Base-by-base conservation (phyloP, 2,888 invertebrate species). In the Stratiomys singularior region DNA sequence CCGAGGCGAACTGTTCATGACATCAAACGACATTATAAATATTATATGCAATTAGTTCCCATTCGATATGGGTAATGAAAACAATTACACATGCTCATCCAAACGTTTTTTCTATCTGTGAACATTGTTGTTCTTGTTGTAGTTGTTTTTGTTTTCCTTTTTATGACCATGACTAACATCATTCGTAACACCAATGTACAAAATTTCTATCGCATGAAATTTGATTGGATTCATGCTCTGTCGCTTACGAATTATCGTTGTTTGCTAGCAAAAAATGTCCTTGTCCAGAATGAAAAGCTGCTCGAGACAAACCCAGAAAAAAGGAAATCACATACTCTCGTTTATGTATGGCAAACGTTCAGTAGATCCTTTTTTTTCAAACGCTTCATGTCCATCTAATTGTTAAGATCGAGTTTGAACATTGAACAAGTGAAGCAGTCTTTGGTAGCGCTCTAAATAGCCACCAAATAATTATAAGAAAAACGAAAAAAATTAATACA, bases 351-450 rank as follows among this genome's bases (percentile, higher is more conserved):
- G n/a, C n/a, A 37, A 37, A 37, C 9, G 3, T 37, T 37, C 37
- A 9, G 37, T 37, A 37, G 37, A 37, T 37, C 9, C 37, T 37
- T 37, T 9, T n/a, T n/a, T 37, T 5, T 37, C 5, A 37, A 37
- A 63, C 63, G 30, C 13, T 18, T 66, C 66, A 30, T 23, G 21
- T 37, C 21, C 37, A 66, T 66, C 37, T 28, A 30, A 66, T 37
- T 7, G 27, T 66, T 37, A 63, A 27, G 28, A 63, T 27, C 5
- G 27, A 37, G 37, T 37, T 37, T 37, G 37, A 37, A 37, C 9
- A 37, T 37, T n/a, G n/a, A n/a, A n/a, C n/a, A n/a, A n/a, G n/a
- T n/a, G n/a, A n/a, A n/a, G n/a, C n/a, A n/a, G n/a, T n/a, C n/a
- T n/a, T n/a, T n/a, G n/a, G n/a, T n/a, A n/a, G n/a, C n/a, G n/a